These are phyloP conservation scores for Catagonus wagneri DNA, from an alignment of 2,113 vertebrate genomes.

Conservation along the genomic window DNA sequence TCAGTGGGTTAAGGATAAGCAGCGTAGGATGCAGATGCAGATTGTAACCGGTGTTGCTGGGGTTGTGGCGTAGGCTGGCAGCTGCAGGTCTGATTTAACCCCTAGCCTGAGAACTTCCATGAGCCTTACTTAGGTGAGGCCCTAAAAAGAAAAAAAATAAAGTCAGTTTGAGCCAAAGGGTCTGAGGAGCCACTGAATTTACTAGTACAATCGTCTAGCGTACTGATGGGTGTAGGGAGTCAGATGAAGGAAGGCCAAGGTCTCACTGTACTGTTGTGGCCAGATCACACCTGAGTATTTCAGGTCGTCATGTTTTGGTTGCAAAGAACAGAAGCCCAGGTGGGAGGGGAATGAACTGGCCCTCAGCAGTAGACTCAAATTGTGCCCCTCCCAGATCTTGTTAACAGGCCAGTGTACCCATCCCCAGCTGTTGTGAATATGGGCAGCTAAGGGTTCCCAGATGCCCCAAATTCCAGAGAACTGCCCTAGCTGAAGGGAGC, in stretches of 20 bases:
- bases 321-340: neutral
- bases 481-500: constrained; percentile 19
- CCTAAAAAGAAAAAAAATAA: neutral
- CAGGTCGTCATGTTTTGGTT: neutral
- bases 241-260: neutral
- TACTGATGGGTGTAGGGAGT: neutral
- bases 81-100: too few species aligned
- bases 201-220: neutral
- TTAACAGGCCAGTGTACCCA: neutral
- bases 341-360: neutral
- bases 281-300: neutral
- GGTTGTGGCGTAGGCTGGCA: too few species aligned
- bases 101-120: too few species aligned
- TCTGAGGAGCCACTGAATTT: neutral
- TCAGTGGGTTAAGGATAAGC: too few species aligned
- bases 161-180: neutral
- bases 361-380: neutral
- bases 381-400: neutral
- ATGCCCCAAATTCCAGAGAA: constrained; percentile 6
- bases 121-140: too few species aligned
- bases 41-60: too few species aligned
- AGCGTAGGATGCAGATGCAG: too few species aligned
- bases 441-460: neutral
- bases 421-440: neutral
- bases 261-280: neutral